Base-by-base conservation (phyloP, 1,140 invertebrate species). In the Drosophila subpulchrella region DNA sequence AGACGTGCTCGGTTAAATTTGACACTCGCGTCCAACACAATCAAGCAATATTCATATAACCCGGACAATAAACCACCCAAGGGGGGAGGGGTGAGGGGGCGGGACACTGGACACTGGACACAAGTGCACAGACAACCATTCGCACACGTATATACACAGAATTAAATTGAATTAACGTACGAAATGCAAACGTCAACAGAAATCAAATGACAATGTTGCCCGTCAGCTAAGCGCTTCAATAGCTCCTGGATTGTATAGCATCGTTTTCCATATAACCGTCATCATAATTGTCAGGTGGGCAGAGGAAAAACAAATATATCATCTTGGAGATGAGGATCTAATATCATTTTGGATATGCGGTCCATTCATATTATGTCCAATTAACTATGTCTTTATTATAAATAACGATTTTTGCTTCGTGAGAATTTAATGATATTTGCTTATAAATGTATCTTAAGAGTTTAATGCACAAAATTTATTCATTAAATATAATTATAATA, bases 101-200 rank as follows among this genome's bases (percentile, higher is more conserved):
- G 48, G 44, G 48, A 34, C 24, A 56, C 59, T 50, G 50, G 51
- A 55, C 60, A 56, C 59, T 50, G 50, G 51, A 55, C 60, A 50
- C 30, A 34, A 55, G 30, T 48, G 44, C 47, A 50, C 27, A 67
- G 24, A 10, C 41, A 27, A 65, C 38, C 39, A 27, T 10, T 58
- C 36, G 32, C 41, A 38, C 62, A 39, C 55, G 59, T 54, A 55
- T 32, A 53, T 62, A 62, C 56, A 66, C 46, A 41, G 75, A 85
- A 73, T 89, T 86, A 83, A 86, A 86, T 86, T 86, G 79, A 86
- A 86, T 86, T 86, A 86, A 86, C 70, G 71, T 83, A 79, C 67
- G 50, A 72, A 86, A 68, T 89, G 84, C 82, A 86, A 86, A 66
- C 82, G 82, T 86, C 75, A 83, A 79, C 83, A 72, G 79, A 83